A percentile compares a stretch with the other conserved stretches of the same genome.
These are phyloP conservation scores for Cricetomys ansorgei DNA, from an alignment of 2,113 vertebrate genomes.

Conservation along the genomic window DNA sequence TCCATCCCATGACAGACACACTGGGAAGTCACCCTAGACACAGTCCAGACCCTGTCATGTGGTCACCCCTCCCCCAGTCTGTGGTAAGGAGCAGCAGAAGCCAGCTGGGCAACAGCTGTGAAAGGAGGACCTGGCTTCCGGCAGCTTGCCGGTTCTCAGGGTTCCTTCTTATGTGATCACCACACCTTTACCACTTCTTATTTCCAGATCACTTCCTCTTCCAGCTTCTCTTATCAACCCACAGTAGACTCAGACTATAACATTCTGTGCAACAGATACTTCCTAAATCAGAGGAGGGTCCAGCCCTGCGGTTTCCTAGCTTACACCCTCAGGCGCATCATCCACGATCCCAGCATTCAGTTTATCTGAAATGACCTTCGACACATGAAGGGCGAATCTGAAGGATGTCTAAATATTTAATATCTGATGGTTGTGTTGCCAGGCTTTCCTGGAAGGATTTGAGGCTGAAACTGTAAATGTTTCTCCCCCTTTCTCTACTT, in stretches of 20 bases:
- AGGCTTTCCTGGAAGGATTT: neutral
- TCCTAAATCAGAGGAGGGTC: neutral
- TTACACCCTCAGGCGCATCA: neutral
- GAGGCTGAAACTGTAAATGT: neutral
- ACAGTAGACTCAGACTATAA: fast-evolving
- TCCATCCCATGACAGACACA: neutral
- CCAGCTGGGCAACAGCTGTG: constrained; percentile 40
- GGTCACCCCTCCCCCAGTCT: neutral
- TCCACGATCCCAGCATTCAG: neutral
- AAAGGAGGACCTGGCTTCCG: neutral
- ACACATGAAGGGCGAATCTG: neutral
- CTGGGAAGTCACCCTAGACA: neutral
- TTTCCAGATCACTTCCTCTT: constrained; percentile 40
- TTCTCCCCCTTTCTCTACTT: neutral
- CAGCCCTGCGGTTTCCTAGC: neutral
- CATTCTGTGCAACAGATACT: neutral
- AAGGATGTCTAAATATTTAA: constrained; percentile 6
- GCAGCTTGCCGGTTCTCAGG: neutral
- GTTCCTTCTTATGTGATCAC: neutral
- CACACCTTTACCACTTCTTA: constrained; percentile 35
- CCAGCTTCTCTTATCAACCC: neutral
- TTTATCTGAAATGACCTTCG: neutral
- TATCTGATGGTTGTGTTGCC: neutral
- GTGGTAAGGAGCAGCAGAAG: neutral
- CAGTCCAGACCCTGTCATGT: neutral